A percentile compares a stretch with the other conserved stretches of the same genome.
Evolutionary conservation across 2,888 invertebrate genomes (phyloP).

Genomic region (Ennomos quercinarius): DNA sequence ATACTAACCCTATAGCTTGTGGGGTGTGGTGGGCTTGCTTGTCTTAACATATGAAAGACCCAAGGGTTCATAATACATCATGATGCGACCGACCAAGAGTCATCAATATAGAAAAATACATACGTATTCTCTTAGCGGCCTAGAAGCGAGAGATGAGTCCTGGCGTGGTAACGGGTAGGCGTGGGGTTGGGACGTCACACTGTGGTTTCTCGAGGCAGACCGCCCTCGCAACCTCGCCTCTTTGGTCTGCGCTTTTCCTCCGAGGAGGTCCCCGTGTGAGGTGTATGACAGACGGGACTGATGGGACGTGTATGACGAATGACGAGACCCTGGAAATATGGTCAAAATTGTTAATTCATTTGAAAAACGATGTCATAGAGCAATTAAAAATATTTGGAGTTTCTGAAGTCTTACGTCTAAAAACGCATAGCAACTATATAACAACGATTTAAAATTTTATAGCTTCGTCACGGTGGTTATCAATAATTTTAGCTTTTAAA

Average conservation of each 20-base stretch:
- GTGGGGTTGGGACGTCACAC: conserved; percentile 86
- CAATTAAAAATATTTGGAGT: too few species aligned
- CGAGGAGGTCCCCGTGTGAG: conserved; percentile 96
- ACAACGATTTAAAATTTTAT: too few species aligned
- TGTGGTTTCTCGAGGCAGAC: conserved; percentile 89
- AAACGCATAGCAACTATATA: too few species aligned
- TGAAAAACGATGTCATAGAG: too few species aligned
- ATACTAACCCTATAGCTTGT: too few species aligned
- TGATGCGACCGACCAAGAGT: background rate
- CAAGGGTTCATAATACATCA: too few species aligned
- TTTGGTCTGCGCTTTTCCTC: conserved; percentile 91
- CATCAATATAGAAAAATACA: conserved; percentile 54
- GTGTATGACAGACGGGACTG: conserved; percentile 97
- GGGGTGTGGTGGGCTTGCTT: too few species aligned
- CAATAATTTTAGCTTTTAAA: too few species aligned
- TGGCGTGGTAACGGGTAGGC: conserved; percentile 79
- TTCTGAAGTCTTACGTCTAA: too few species aligned
- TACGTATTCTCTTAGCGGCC: conserved; percentile 91
- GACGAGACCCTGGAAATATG: conserved; percentile 89
- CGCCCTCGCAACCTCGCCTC: conserved; percentile 92
- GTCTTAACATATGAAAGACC: too few species aligned
- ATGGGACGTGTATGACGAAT: conserved; percentile 98
- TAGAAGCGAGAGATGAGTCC: conserved; percentile 85
- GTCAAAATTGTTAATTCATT: background rate
- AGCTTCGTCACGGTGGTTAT: too few species aligned